These are phyloP conservation scores for Drosophila pruinosa DNA, from an alignment of 1,140 invertebrate species.

Conservation along the genomic window DNA sequence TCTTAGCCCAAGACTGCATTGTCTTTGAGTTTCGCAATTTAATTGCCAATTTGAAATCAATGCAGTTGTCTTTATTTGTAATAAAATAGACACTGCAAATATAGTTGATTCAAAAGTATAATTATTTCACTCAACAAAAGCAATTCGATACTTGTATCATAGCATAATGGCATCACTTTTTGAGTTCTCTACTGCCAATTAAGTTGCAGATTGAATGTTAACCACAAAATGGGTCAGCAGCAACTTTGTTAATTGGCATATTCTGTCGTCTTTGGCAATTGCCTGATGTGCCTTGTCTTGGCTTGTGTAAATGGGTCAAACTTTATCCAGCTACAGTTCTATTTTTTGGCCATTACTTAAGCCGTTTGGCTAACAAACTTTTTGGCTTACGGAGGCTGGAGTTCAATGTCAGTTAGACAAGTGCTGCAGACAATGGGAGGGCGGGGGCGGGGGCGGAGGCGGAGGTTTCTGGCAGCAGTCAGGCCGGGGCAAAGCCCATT, in stretches of 20 bases:
- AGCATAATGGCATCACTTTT: background rate
- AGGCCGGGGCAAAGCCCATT: constrained; percentile 41
- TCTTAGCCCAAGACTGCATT: too few species aligned
- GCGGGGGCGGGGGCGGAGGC: background rate
- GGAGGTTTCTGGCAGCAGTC: background rate
- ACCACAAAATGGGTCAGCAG: background rate
- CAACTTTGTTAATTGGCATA: background rate
- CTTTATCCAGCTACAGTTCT: background rate
- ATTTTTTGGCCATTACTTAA: constrained; percentile 11
- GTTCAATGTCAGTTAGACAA: constrained; percentile 59
- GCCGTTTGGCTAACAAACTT: constrained; percentile 3
- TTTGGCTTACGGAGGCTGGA: background rate
- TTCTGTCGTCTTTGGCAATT: background rate
- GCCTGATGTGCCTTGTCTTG: too few species aligned
- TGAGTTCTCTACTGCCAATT: background rate
- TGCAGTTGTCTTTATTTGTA: background rate
- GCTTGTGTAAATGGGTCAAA: background rate
- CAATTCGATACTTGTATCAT: background rate
- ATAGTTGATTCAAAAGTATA: background rate
- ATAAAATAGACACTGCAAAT: background rate
- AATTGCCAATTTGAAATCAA: background rate
- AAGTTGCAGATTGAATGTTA: background rate
- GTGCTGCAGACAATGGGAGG: constrained; percentile 31
- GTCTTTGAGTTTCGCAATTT: background rate
- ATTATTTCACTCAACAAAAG: background rate